phyloP scores from a whole-genome alignment of 2,113 vertebrate species.

The Saguinus midas region DNA sequence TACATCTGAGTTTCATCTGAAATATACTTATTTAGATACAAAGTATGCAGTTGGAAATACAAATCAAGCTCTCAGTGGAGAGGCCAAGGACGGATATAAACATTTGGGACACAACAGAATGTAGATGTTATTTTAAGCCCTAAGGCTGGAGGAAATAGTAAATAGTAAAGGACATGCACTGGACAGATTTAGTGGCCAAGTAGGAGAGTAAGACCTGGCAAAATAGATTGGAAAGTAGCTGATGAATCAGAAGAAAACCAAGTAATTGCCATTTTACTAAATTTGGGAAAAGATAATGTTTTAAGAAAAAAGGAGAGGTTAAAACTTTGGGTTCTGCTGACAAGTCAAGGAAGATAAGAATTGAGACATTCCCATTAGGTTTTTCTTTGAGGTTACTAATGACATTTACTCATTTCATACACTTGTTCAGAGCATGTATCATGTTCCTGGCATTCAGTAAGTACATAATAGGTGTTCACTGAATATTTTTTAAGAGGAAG shows the following conservation, averaged over 20 bases:
- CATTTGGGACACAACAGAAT: background rate
- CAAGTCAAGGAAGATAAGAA: background rate
- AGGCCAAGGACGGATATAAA: background rate
- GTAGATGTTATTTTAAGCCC: background rate
- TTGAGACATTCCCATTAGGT: background rate
- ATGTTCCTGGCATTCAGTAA: background rate
- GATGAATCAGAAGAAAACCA: background rate
- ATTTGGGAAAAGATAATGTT: background rate
- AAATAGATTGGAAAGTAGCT: background rate
- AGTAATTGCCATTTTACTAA: background rate
- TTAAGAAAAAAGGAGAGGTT: background rate
- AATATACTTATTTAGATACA: background rate
- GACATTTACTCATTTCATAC: background rate
- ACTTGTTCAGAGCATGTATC: background rate
- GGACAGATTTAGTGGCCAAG: background rate
- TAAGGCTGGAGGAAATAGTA: background rate
- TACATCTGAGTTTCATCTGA: background rate
- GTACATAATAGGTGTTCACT: background rate
- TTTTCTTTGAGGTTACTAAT: background rate
- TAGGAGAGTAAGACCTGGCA: background rate
- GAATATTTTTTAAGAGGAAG: background rate
- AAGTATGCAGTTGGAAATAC: background rate
- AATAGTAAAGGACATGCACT: background rate
- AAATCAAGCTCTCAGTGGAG: background rate
- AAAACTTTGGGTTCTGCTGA: background rate